Evolutionary conservation across 2,797 vertebrate genomes (phyloP), one percentile per base, ranked within the genome.

Genomic region (Anabacerthia variegaticeps): DNA sequence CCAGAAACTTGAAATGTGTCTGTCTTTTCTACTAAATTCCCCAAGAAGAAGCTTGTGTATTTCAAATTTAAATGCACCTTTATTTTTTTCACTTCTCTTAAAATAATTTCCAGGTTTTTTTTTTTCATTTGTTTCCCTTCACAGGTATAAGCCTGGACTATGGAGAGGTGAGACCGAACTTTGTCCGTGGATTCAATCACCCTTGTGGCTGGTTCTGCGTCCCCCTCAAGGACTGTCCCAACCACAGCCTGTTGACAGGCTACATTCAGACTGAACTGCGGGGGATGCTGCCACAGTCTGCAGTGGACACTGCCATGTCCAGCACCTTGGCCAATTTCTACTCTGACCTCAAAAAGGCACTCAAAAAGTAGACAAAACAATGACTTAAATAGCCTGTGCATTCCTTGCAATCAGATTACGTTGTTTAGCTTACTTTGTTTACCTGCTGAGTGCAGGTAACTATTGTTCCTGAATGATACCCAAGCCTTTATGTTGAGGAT

Each of bases 181-280:
- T 98, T 91, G 98, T 99, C 52, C 98, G 98, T 56, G 98, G 98
- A 55, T 99, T 98, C 92, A 99, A 99, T 96, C 98, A 99, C 83
- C 98, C 98, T 5, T 99, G 98, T 1, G 98, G 98, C 48, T 99
- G 98, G 98, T 98, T 99, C 96, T 99, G 98, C 3, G 63, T 98
- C 74, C 98, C 98, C 24, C 90, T 97, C 46, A 97, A 97, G 82
- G 97, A 97, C 73, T 94, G 8, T 59, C 94, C 96, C 10, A 54
- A 82, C 61, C 96, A 96, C 88, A 98, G 98, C 79, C 96, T 98
- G 49, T 88, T 99, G 95, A 98, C 98, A 3, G 98, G 98, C 41
- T 99, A 98, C 71, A 98, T 99, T 90, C 98, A 99, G 97, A 98
- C 98, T 4, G 98, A 99, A 43, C 98, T 99, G 20, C 97, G 97